Conservation (phyloP, 2,113 vertebrate species). For the Ciconia stormi region DNA sequence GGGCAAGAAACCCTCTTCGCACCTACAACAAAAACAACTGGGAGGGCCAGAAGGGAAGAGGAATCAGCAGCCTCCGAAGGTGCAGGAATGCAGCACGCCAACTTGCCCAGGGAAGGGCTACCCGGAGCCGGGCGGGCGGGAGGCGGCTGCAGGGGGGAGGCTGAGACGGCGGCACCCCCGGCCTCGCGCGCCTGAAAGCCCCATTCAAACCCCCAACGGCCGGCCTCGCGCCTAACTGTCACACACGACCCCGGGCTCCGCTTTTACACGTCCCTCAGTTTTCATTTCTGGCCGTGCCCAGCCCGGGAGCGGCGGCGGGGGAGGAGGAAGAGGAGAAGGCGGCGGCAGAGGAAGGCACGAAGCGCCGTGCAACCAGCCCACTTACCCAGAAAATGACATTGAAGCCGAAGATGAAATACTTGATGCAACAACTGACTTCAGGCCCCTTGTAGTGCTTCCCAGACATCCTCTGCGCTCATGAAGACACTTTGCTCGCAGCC, state of each 20-base stretch:
- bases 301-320: background rate
- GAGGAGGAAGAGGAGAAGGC: background rate
- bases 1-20: background rate
- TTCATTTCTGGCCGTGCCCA: background rate
- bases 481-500: conserved; percentile 56
- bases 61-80: background rate
- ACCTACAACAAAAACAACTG: conserved; percentile 41
- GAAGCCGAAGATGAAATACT: conserved; percentile 98
- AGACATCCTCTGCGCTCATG: conserved; percentile 87
- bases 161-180: background rate
- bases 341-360: background rate
- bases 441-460: conserved; percentile 98
- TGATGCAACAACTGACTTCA: conserved; percentile 99
- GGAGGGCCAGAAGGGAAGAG: background rate
- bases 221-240: background rate
- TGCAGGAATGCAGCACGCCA: background rate
- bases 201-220: background rate
- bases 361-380: background rate
- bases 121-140: background rate
- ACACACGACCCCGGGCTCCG: background rate
- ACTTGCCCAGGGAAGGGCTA: background rate
- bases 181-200: background rate
- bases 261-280: background rate
- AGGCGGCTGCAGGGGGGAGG: background rate
- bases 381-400: conserved; percentile 99